Percentiles rank a stretch among this genome's conserved stretches.
These are phyloP conservation scores for Leptopilina drosophilae DNA, from an alignment of 2,888 invertebrate genomes.

Conservation along the genomic window DNA sequence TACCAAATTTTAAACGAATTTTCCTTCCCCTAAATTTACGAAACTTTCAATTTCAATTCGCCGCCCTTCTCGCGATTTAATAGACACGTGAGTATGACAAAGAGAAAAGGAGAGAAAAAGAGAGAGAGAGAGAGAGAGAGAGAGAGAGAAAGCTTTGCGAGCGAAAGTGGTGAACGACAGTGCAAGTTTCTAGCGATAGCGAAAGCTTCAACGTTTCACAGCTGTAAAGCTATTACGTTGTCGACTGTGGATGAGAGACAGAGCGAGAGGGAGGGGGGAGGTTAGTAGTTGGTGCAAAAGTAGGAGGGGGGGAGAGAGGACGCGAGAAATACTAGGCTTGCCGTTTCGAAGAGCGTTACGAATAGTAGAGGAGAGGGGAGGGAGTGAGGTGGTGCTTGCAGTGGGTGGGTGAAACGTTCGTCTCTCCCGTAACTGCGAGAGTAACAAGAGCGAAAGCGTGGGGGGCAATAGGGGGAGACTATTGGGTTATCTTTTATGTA, in stretches of 20 bases:
- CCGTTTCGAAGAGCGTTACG: too few species aligned
- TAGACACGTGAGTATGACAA: conserved; percentile 47
- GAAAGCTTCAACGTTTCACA: conserved; percentile 71
- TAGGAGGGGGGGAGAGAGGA: conserved; percentile 58
- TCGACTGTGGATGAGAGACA: conserved; percentile 43
- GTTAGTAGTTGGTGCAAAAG: conserved; percentile 54
- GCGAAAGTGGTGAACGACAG: conserved; percentile 72
- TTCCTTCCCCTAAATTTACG: too few species aligned
- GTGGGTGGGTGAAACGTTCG: conserved; percentile 56
- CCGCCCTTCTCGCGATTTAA: not conserved
- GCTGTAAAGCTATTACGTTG: conserved; percentile 72
- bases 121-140: too few species aligned
- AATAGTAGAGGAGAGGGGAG: not conserved
- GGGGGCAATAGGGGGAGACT: conserved; percentile 52
- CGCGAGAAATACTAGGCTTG: conserved; percentile 15
- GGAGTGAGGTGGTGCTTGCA: not conserved
- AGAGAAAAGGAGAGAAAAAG: too few species aligned
- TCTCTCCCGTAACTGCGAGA: too few species aligned
- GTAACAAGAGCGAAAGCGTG: conserved; percentile 48
- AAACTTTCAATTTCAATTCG: conserved; percentile 29
- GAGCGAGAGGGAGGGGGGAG: conserved; percentile 50
- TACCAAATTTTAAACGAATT: too few species aligned
- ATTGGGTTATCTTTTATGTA: conserved; percentile 50
- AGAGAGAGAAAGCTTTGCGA: conserved; percentile 54
- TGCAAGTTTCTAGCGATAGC: conserved; percentile 74